Evolutionary conservation across 2,888 invertebrate genomes (phyloP).

Genomic region (Harpagoxenus sublaevis): DNA sequence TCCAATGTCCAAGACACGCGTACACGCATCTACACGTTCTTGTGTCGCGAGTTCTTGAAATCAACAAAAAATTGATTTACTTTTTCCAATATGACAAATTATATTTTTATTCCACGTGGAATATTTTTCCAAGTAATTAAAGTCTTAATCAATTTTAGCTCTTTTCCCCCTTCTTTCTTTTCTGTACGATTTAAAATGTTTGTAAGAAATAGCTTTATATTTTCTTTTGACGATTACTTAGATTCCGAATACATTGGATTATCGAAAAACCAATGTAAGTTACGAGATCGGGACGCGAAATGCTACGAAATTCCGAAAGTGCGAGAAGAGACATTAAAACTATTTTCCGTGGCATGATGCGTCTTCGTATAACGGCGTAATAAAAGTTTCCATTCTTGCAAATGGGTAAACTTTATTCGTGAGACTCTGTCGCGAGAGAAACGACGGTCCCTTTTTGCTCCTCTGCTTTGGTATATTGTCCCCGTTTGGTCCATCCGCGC

Average conservation of each 20-base stretch:
- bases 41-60: background rate
- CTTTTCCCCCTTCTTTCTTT: background rate
- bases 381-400: constrained; percentile 79
- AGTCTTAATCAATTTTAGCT: background rate
- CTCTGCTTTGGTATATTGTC: constrained; percentile 27
- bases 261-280: constrained; percentile 28
- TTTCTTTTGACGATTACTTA: background rate
- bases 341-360: constrained; percentile 69
- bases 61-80: constrained; percentile 2
- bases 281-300: constrained; percentile 26
- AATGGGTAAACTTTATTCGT: constrained; percentile 80
- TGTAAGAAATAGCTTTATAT: background rate
- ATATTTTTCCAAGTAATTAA: background rate
- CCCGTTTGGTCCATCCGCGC: constrained; percentile 29
- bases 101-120: background rate
- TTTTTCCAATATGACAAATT: background rate
- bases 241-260: background rate
- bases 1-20: background rate
- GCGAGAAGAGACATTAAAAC: constrained; percentile 71
- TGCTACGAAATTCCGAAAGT: constrained; percentile 47
- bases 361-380: constrained; percentile 77
- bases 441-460: constrained; percentile 19
- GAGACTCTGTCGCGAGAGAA: constrained; percentile 30
- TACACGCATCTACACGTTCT: background rate
- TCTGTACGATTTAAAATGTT: background rate